Percentiles rank a stretch among this genome's conserved stretches.
Evolutionary conservation across 1,140 invertebrate species (phyloP).

Genomic region (Pristionchus pacificus): DNA sequence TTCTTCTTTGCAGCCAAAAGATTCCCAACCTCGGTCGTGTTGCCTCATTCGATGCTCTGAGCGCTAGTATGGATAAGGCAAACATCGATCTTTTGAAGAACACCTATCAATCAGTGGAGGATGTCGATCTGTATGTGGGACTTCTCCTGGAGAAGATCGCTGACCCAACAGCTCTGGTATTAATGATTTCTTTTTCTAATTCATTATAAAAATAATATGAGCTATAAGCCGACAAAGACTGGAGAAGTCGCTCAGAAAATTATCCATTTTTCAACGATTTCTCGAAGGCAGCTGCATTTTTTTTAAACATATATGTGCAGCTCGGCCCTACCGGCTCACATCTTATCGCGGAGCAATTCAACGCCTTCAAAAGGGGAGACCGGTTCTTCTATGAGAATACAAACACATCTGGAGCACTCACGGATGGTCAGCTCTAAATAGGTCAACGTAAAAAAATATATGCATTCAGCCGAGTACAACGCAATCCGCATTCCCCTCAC

Average conservation of each 20-base stretch:
- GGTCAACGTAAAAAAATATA: not conserved
- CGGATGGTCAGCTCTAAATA: not conserved
- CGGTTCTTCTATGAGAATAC: not conserved
- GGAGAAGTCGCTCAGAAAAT: no score
- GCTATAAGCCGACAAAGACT: not conserved
- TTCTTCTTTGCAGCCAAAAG: not conserved
- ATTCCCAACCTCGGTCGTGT: no score
- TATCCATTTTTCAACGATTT: no score
- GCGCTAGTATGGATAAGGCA: conserved; percentile 4
- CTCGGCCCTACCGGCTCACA: conserved; percentile 25
- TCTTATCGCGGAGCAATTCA: conserved; percentile 29
- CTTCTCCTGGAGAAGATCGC: conserved; percentile 65
- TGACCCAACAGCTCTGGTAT: conserved; percentile 2
- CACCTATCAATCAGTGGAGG: conserved; percentile 66
- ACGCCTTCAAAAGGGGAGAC: conserved; percentile 13
- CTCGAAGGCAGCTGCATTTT: no score
- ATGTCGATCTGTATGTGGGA: conserved; percentile 63
- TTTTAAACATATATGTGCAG: no score
- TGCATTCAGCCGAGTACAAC: not conserved
- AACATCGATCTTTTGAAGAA: not conserved
- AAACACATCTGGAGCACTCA: conserved; percentile 1
- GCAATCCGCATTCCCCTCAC: not conserved
- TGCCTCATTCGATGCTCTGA: conserved; percentile 39
- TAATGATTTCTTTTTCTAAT: no score
- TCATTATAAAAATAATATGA: not conserved